Base-by-base conservation (phyloP, 2,113 vertebrate genomes). In the Pholis gunnellus region DNA sequence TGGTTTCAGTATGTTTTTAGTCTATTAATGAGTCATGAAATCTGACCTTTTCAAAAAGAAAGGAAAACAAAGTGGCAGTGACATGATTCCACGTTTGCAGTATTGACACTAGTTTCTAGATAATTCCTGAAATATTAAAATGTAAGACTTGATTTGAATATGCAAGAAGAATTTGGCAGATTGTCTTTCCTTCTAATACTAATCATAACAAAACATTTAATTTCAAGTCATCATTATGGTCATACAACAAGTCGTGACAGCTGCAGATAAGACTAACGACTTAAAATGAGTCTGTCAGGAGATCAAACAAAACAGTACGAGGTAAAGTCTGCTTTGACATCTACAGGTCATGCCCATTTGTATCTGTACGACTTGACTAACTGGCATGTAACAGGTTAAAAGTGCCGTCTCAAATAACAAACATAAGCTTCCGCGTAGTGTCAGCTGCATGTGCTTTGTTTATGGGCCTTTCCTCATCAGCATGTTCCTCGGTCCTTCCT, bases 251-350 rank as follows among this genome's bases (percentile, higher is more conserved):
- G 22, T 31, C 2, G 17, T 72, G 50, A 25, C 20, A 11, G 22
- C 34, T 34, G 20, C 20, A 52, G 9, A 15, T 11, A 60, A 40
- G 20, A 31, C 27, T 14, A 27, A 9, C 31, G 4, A 42, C 5
- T 48, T 66, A 29, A 46, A 22, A 59, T 36, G 25, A 17, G 17
- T 50, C 63, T 52, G 57, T 65, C 46, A 72, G 29, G 31, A 52
- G 17, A 63, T 52, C 48, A 42, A 65, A 40, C 29, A 14, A 69
- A 73, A 54, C 6, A 46, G 4, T 10, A n/a, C 13, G 5, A 29
- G 20, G 63, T 46, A 22, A 46, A 46, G 17, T 61, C 60, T 79
- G n/a, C 22, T n/a, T 74, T 63, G n/a, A 68, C 63, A 74, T 83
- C 57, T 46, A 44, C 46, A 50, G 72, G 44, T 60, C 10, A 31